Base-by-base conservation (phyloP, 1,140 invertebrate genomes). In the Pseudobourletiella spinata region DNA sequence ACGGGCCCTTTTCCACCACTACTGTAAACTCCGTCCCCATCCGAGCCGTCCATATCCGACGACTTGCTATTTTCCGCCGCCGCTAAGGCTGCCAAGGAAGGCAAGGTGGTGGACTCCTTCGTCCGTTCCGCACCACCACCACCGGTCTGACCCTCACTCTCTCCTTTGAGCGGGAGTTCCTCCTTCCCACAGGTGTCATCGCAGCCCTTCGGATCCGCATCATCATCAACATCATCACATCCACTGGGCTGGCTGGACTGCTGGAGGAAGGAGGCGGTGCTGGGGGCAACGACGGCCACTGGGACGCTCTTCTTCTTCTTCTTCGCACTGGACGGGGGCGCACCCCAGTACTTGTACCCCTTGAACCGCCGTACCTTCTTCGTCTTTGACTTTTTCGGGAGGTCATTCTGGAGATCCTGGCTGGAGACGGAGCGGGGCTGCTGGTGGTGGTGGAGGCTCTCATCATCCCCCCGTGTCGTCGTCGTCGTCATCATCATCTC, bases 311-410 rank as follows among this genome's bases (percentile, higher is more conserved):
- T 67, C 61, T 67, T 70, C 55, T 70, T 70, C 46, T 60, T 54
- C 26, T 70, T 70, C 0, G 65, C 68, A 59, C 57, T 64, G 1
- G 65, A 62, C 1, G 68, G 68, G 3, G 65, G 62, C 24, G 68
- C 44, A 46, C 68, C 68, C 68, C 68, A 70, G 28, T 70, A 70
- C 51, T 63, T 63, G 43, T 70, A 70, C 2, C 67, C 68, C 32
- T 70, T 70, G 44, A 59, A 65, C 35, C 68, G 39, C 28, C 68
- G 24, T n/a, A 59, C 48, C 43, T 67, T 67, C 26, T 65, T 65
- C 25, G 11, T 43, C 24, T 67, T 67, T 43, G 60, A 35, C 15
- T 43, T 43, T 25, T 6, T 43, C 3, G 54, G 25, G 8, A 46
- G n/a, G 16, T 58, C 14, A 26, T 44, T 55, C 20, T 29, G 26